Conservation (phyloP, 2,888 invertebrate genomes). For the Idaea straminata region DNA sequence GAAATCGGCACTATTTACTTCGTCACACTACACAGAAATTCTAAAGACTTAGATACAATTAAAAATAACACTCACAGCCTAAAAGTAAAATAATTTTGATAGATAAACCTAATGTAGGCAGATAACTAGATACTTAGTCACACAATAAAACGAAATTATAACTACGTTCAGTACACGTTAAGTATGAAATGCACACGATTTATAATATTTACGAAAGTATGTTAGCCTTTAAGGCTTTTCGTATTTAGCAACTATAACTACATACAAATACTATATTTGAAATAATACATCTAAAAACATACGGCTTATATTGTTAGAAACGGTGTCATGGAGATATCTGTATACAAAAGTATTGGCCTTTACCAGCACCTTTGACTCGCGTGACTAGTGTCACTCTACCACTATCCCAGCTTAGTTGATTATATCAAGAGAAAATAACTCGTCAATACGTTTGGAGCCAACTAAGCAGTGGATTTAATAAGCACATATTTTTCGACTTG, state of each 20-base stretch:
- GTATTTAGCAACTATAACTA: neutral
- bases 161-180: neutral
- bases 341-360: neutral
- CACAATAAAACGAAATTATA: neutral
- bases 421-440: too few relatives aligned
- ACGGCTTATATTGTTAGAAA: neutral
- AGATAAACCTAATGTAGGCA: conserved; percentile 30
- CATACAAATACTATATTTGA: neutral
- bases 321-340: neutral
- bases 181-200: neutral
- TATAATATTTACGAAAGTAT: neutral
- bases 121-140: neutral
- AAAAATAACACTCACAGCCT: conserved; percentile 70
- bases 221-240: neutral
- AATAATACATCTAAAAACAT: neutral
- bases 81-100: conserved; percentile 63
- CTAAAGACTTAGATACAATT: conserved; percentile 16
- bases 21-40: conserved; percentile 15
- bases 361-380: neutral
- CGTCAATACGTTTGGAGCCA: too few relatives aligned
- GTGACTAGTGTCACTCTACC: neutral
- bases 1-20: conserved; percentile 1
- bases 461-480: too few relatives aligned
- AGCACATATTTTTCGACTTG: too few relatives aligned
- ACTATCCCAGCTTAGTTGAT: too few relatives aligned